Evolutionary conservation across 2,888 invertebrate species (phyloP).

Genomic region (Uloborus plumipes): DNA sequence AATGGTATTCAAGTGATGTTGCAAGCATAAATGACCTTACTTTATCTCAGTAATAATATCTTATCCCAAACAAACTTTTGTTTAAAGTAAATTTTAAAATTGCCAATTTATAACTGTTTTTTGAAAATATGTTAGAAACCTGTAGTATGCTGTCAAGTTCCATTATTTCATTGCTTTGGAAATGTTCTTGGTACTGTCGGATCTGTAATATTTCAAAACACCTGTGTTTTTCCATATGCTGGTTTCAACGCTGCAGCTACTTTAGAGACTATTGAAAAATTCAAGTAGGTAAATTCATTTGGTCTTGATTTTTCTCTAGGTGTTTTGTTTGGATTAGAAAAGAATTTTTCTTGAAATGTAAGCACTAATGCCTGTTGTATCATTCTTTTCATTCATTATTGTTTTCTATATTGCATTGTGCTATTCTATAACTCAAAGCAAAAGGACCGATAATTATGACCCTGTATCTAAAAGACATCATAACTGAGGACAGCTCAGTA

Average conservation of each 20-base stretch:
- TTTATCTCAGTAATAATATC: too few species aligned
- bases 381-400: too few species aligned
- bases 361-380: too few species aligned
- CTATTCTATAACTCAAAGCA: too few species aligned
- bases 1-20: too few species aligned
- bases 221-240: conserved; percentile 77
- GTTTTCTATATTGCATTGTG: too few species aligned
- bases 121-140: conserved; percentile 16
- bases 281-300: conserved; percentile 75
- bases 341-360: too few species aligned
- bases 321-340: not conserved
- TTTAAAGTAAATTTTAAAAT: not conserved
- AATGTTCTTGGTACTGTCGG: conserved; percentile 77
- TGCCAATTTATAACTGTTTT: not conserved
- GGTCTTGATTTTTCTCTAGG: not conserved
- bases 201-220: conserved; percentile 75
- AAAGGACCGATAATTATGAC: too few species aligned
- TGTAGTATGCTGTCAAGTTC: conserved; percentile 70
- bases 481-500: too few species aligned
- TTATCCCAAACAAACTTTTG: not conserved
- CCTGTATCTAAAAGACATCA: too few species aligned
- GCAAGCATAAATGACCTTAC: too few species aligned
- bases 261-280: conserved; percentile 77
- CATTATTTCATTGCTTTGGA: conserved; percentile 87
- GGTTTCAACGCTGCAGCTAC: conserved; percentile 78